phyloP scores from a whole-genome alignment of 2,113 vertebrate species.

The Gymnogyps californianus region DNA sequence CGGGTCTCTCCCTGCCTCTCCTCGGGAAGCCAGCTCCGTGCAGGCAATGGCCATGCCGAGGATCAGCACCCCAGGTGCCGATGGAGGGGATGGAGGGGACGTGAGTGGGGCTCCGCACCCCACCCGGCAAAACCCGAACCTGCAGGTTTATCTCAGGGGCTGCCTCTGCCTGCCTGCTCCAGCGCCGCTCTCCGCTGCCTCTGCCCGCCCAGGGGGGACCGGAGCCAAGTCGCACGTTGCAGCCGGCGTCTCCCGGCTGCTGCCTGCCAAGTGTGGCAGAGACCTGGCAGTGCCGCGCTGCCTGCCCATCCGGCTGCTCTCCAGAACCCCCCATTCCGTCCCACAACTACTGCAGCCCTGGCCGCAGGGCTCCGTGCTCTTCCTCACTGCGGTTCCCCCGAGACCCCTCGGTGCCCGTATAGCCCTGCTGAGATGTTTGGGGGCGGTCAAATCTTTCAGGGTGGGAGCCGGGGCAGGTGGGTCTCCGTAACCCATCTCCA shows the following conservation, averaged over 20 bases:
- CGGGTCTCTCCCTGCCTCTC: not conserved
- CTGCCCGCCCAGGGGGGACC: not conserved
- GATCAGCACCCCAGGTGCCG: not conserved
- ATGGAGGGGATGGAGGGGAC: not conserved
- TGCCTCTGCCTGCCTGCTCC: not conserved
- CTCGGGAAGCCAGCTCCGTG: not conserved
- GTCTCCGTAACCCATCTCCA: accelerated
- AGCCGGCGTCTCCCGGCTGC: not conserved
- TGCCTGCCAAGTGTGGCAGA: conserved; percentile 56
- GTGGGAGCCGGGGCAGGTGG: not conserved
- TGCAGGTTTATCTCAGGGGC: not conserved
- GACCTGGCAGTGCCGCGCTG: not conserved
- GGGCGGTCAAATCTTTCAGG: not conserved
- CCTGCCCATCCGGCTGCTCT: not conserved
- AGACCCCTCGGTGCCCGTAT: accelerated
- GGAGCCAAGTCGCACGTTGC: not conserved
- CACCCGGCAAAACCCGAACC: not conserved
- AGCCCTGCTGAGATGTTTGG: not conserved
- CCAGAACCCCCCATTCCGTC: not conserved
- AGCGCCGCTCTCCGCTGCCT: not conserved
- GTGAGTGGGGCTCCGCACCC: not conserved
- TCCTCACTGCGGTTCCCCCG: accelerated
- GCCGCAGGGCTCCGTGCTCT: not conserved
- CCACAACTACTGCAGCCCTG: not conserved
- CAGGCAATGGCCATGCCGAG: accelerated